These are phyloP conservation scores for Phrixothrix hirtus DNA, from an alignment of 2,888 invertebrate species.

Conservation along the genomic window DNA sequence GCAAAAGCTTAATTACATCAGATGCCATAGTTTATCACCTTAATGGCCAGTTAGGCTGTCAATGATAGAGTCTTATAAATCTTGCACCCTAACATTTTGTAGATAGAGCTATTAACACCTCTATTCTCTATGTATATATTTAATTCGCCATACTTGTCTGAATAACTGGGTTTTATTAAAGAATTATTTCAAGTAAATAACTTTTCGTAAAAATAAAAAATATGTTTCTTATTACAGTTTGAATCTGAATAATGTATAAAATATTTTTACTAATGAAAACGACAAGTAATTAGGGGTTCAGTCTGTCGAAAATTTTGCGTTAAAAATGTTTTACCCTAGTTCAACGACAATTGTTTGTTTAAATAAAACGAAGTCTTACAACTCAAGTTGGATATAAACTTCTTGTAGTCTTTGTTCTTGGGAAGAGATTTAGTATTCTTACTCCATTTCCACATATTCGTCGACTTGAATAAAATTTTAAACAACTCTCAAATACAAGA, in stretches of 20 bases:
- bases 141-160: slow-evolving; percentile 18
- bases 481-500: slow-evolving; percentile 24
- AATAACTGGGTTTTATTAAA: too few relatives aligned
- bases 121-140: slow-evolving; percentile 14
- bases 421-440: slow-evolving; percentile 26
- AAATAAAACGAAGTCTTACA: background rate
- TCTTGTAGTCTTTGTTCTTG: slow-evolving; percentile 19
- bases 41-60: slow-evolving; percentile 44
- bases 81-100: slow-evolving; percentile 33
- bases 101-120: slow-evolving; percentile 34
- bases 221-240: too few relatives aligned
- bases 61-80: slow-evolving; percentile 45
- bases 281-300: too few relatives aligned
- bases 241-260: too few relatives aligned
- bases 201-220: too few relatives aligned
- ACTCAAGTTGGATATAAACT: slow-evolving; percentile 11
- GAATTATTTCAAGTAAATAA: too few relatives aligned
- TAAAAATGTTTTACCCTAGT: background rate
- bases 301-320: too few relatives aligned
- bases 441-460: slow-evolving; percentile 27
- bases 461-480: slow-evolving; percentile 28
- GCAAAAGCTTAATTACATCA: slow-evolving; percentile 45
- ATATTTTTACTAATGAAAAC: too few relatives aligned
- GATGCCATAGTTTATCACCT: slow-evolving; percentile 44
- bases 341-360: background rate